phyloP scores from a whole-genome alignment of 1,140 invertebrate species.

The Meteorus sp. region DNA sequence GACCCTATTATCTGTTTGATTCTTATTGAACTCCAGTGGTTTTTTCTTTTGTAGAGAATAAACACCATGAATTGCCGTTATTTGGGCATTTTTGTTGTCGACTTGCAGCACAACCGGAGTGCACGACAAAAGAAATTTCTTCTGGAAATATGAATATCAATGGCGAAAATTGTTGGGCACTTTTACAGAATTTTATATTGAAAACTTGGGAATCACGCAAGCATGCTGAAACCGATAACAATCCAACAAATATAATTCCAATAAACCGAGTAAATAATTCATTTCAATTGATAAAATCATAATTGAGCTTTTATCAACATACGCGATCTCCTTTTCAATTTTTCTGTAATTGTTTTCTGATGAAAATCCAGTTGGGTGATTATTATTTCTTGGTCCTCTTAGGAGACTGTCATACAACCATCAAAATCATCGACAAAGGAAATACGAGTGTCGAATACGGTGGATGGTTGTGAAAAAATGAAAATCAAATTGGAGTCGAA shows the following conservation, averaged over 20 bases:
- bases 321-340: neutral
- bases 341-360: neutral
- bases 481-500: constrained; percentile 48
- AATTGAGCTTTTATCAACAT: too few species aligned
- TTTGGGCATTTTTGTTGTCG: constrained; percentile 78
- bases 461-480: constrained; percentile 47
- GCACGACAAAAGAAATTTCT: constrained; percentile 61
- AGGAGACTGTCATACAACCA: constrained; percentile 52
- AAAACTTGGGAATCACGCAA: constrained; percentile 55
- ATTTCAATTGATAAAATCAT: too few species aligned
- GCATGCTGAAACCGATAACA: constrained; percentile 49
- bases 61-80: constrained; percentile 64
- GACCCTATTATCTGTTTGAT: neutral
- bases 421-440: constrained; percentile 50
- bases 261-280: constrained; percentile 48
- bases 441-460: constrained; percentile 51
- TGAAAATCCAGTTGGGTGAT: too few species aligned
- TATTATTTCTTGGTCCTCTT: constrained; percentile 13
- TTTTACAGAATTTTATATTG: constrained; percentile 45
- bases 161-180: constrained; percentile 48
- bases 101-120: constrained; percentile 69
- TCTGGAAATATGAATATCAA: constrained; percentile 61
- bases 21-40: neutral
- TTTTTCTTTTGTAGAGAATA: too few species aligned
- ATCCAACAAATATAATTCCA: constrained; percentile 39